Percentiles rank a stretch among this genome's conserved stretches.
Evolutionary conservation across 2,113 vertebrate genomes (phyloP).

Genomic region (Indicator indicator): DNA sequence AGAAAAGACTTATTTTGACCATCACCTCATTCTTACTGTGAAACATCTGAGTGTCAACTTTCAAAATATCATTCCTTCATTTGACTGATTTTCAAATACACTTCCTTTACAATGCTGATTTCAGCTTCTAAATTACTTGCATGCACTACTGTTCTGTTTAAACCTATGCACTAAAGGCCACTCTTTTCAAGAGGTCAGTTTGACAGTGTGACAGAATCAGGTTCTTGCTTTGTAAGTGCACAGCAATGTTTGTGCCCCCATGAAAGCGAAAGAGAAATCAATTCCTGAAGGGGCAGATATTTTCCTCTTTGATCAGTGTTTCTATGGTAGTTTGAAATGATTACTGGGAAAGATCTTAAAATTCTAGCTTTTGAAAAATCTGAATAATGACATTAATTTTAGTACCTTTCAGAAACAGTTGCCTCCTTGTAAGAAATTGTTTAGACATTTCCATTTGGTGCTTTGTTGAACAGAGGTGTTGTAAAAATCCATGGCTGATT

Average conservation of each 20-base stretch:
- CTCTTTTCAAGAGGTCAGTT: neutral
- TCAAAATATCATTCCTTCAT: neutral
- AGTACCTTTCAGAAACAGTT: neutral
- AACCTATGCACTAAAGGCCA: neutral
- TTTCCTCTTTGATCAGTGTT: neutral
- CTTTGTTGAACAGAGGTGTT: neutral
- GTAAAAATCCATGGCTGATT: neutral
- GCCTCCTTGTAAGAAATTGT: neutral
- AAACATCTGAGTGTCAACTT: neutral
- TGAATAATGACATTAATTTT: conserved; percentile 25
- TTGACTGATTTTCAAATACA: neutral
- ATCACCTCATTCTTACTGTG: neutral
- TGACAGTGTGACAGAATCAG: neutral
- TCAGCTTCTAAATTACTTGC: neutral
- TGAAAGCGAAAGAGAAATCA: neutral
- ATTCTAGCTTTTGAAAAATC: neutral
- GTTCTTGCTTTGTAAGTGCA: neutral
- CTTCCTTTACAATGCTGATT: neutral
- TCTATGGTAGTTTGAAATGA: neutral
- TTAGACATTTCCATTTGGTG: neutral
- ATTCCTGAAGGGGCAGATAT: neutral
- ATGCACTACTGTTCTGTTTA: neutral
- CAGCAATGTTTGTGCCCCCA: neutral
- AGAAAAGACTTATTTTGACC: neutral
- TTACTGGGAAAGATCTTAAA: neutral